phyloP scores from a whole-genome alignment of 2,797 vertebrate genomes.

The Xiphorhynchus erythropygius region DNA sequence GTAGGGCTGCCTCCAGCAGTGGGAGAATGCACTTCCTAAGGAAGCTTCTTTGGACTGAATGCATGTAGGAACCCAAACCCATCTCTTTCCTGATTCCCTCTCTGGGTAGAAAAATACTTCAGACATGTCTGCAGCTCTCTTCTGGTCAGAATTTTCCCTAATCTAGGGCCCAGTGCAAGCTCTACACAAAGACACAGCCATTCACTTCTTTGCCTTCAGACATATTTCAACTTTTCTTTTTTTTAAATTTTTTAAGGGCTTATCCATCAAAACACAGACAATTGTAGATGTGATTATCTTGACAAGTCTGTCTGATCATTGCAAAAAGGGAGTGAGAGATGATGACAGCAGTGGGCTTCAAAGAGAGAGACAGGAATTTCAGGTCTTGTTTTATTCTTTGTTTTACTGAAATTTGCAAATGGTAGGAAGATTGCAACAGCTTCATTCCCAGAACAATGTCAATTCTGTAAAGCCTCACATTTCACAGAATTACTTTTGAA shows the following conservation, averaged over 20 bases:
- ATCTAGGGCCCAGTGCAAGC: neutral
- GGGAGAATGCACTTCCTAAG: neutral
- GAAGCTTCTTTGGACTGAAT: neutral
- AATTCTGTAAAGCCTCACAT: neutral
- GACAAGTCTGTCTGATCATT: constrained; percentile 4
- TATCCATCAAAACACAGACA: constrained; percentile 17
- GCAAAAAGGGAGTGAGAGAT: neutral
- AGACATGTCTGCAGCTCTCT: neutral
- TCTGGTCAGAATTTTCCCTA: neutral
- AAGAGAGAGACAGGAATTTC: neutral
- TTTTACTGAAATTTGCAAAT: neutral
- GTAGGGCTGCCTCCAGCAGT: fast-evolving
- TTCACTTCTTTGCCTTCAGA: neutral
- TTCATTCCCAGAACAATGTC: constrained; percentile 1
- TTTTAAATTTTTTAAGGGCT: neutral
- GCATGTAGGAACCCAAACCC: neutral
- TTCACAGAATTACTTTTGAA: constrained; percentile 27
- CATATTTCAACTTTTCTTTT: neutral
- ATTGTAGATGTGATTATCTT: neutral
- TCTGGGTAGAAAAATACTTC: neutral
- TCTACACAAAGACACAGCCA: neutral
- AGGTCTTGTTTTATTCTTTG: neutral
- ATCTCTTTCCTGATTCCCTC: neutral
- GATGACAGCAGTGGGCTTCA: neutral
- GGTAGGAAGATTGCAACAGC: neutral